Base-by-base conservation (phyloP, 2,888 invertebrate species). In the Oscheius onirici region DNA sequence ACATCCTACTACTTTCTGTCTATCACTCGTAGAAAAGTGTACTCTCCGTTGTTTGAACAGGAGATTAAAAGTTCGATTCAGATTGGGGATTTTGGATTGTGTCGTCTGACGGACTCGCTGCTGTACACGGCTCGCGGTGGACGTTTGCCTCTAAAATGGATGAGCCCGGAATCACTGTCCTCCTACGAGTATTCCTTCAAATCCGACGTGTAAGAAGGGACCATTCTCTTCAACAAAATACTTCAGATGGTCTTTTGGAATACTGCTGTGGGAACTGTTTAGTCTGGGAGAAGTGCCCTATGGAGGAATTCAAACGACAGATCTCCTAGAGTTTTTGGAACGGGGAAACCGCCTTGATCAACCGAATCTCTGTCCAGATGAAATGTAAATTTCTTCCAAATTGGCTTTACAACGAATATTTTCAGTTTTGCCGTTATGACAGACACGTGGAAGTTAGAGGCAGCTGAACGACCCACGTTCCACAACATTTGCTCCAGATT, bases 11-110 rank as follows among this genome's bases (percentile, higher is more conserved):
- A 34, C 8, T 8, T 8, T 34, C 34, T n/a, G n/a, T n/a, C n/a
- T n/a, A n/a, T 34, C 8, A 8, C 8, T 34, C 34, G 34, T 34
- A 34, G 34, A 34, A 34, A n/a, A 3, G 3, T 34, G 34, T 34
- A 8, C 34, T 34, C 8, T 34, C 34, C 34, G 8, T 34, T 34
- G 34, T 34, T 34, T 34, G 34, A 8, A 6, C 8, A 34, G 13
- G 13, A 13, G 20, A n/a, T 24, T 26, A 26, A 57, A 26, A 34
- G n/a, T 15, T 15, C 40, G 6, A 15, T 78, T 70, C 41, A 78
- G 82, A 84, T 84, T 28, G 84, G 80, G 3, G 84, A 84, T 71
- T 84, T 84, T 54, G 84, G 84, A 11, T 69, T 84, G 46, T 84
- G 84, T 63, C 78, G 84, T 20, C 58, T 84, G 54, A 82, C 84